A percentile compares a stretch with the other conserved stretches of the same genome.
These are phyloP conservation scores for Sisyra nigra DNA, from an alignment of 2,888 invertebrate genomes.

Conservation along the genomic window DNA sequence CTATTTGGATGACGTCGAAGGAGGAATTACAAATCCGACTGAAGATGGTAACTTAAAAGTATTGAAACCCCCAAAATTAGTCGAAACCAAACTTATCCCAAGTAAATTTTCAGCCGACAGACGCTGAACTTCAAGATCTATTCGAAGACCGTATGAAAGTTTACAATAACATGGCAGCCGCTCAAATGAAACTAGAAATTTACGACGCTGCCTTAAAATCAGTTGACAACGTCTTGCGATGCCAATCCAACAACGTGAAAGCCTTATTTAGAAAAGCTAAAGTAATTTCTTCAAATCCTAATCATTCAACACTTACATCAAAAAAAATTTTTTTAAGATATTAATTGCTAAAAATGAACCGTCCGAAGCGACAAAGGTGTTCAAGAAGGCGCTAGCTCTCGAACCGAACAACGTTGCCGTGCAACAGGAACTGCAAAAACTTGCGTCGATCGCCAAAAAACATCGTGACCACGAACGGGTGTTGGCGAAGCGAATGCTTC, in stretches of 20 bases:
- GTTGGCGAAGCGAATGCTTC: conserved; percentile 35
- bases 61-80: no score
- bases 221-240: conserved; percentile 64
- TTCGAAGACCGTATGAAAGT: conserved; percentile 70
- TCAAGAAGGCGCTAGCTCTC: conserved; percentile 42
- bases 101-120: conserved; percentile 24
- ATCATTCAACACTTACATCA: neutral
- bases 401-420: conserved; percentile 42
- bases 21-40: conserved; percentile 40
- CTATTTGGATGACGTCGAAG: conserved; percentile 58
- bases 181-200: conserved; percentile 76
- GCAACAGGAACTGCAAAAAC: conserved; percentile 28
- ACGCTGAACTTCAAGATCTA: conserved; percentile 44
- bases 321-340: conserved; percentile 29
- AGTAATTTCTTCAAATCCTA: conserved; percentile 20
- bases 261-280: conserved; percentile 78
- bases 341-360: conserved; percentile 51
- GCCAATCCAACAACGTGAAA: conserved; percentile 80
- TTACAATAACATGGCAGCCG: conserved; percentile 84
- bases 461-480: conserved; percentile 31
- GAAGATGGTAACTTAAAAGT: conserved; percentile 26
- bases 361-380: conserved; percentile 46
- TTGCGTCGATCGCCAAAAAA: conserved; percentile 21
- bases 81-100: neutral
- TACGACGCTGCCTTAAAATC: conserved; percentile 73